Evolutionary conservation across 1,140 invertebrate species (phyloP).

Genomic region (Neodiprion fabricii): DNA sequence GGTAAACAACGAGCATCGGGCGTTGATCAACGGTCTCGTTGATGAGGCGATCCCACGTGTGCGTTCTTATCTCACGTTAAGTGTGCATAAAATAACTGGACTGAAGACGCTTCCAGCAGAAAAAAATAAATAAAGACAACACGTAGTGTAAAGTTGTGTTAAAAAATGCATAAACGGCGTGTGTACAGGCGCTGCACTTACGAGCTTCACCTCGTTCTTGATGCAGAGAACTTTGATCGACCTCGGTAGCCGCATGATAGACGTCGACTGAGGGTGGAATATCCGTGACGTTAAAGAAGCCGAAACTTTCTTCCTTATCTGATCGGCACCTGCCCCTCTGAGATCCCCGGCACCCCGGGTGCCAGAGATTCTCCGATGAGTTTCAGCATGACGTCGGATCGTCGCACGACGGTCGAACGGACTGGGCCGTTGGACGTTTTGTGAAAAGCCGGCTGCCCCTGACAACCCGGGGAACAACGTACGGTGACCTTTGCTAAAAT

Average conservation of each 20-base stretch:
- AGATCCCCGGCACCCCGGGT: neutral
- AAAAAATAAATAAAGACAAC: neutral
- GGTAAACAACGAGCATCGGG: neutral
- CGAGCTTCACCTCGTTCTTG: conserved; percentile 6
- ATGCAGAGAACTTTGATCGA: conserved; percentile 6
- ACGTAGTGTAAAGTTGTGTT: neutral
- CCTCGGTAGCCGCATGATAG: neutral
- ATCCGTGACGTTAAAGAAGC: neutral
- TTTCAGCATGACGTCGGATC: neutral
- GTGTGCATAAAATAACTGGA: neutral
- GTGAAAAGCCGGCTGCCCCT: neutral
- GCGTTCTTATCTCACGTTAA: neutral
- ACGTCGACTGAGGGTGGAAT: neutral
- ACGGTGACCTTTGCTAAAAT: neutral
- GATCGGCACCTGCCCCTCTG: neutral
- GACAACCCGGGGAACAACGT: neutral
- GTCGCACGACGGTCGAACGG: neutral
- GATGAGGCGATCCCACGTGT: neutral
- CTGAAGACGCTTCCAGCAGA: neutral
- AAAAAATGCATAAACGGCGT: neutral
- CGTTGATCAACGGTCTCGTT: neutral
- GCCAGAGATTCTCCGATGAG: neutral
- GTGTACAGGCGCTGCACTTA: neutral
- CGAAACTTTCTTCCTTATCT: neutral
- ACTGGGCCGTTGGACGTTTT: neutral